These are phyloP conservation scores for Porites australiensis DNA, from an alignment of 64 coral and sea anemone species.

Conservation along the genomic window DNA sequence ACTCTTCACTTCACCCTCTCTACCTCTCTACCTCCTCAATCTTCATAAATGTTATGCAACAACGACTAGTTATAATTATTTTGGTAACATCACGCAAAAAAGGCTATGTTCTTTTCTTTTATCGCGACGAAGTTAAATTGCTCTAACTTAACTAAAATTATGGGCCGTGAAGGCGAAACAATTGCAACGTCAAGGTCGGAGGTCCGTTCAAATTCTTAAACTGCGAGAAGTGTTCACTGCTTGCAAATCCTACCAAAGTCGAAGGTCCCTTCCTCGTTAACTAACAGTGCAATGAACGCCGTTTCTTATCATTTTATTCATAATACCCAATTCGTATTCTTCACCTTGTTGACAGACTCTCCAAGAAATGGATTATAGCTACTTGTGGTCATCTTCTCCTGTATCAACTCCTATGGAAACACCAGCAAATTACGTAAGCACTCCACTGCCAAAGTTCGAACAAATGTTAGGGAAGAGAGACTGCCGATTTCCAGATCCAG, in stretches of 20 bases:
- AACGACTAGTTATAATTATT: background rate
- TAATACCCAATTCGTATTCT: background rate
- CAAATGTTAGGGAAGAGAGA: conserved; percentile 7
- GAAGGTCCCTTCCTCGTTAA: background rate
- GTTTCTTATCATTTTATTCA: too few relatives aligned
- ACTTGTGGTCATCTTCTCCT: conserved; percentile 19
- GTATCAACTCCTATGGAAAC: background rate
- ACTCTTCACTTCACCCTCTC: too few relatives aligned
- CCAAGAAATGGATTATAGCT: conserved; percentile 36
- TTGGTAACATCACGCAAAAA: background rate
- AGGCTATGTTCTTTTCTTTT: background rate
- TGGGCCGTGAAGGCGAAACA: background rate
- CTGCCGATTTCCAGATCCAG: conserved; percentile 36
- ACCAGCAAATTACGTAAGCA: background rate
- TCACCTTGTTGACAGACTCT: conserved; percentile 3
- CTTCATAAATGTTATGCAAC: background rate
- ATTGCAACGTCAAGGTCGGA: background rate
- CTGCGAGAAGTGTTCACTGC: background rate
- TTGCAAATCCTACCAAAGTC: background rate
- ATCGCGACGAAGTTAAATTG: background rate
- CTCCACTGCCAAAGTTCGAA: conserved; percentile 16
- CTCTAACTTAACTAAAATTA: background rate
- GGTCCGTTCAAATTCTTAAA: background rate
- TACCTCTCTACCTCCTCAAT: too few relatives aligned
- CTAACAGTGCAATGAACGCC: background rate